Evolutionary conservation across 2,888 invertebrate species (phyloP).

Genomic region (Sesamia inferens): DNA sequence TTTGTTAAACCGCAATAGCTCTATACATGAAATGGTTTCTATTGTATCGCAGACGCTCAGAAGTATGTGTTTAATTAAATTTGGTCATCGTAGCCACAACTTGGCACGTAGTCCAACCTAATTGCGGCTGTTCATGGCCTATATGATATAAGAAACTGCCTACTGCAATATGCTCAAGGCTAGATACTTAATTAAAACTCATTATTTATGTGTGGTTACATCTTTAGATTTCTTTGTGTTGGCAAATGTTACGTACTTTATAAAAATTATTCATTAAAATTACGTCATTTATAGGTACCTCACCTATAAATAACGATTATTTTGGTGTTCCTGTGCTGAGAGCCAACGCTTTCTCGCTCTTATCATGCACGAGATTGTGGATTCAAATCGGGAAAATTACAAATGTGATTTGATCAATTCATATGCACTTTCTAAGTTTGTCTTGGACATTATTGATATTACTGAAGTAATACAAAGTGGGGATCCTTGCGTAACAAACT

Average conservation of each 20-base stretch:
- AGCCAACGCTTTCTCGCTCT: not conserved
- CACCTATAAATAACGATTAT: not conserved
- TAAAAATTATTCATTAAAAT: not conserved
- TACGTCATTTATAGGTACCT: not conserved
- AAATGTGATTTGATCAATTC: not conserved
- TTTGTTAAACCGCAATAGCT: slow-evolving; percentile 46
- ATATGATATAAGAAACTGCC: slow-evolving; percentile 36
- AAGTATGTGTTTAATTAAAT: slow-evolving; percentile 43
- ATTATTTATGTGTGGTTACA: slow-evolving; percentile 24
- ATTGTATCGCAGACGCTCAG: slow-evolving; percentile 37
- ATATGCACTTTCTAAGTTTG: not conserved
- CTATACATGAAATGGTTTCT: slow-evolving; percentile 15
- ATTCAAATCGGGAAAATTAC: not conserved
- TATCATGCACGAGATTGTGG: not conserved
- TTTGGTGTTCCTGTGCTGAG: not conserved
- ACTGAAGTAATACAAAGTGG: too few relatives aligned
- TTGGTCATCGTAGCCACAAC: slow-evolving; percentile 46
- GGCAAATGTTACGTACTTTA: not conserved
- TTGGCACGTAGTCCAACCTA: slow-evolving; percentile 53
- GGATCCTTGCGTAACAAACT: too few relatives aligned
- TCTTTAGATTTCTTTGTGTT: slow-evolving; percentile 18
- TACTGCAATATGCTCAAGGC: slow-evolving; percentile 43
- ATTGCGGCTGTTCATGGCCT: slow-evolving; percentile 30
- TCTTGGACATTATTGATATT: not conserved
- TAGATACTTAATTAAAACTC: slow-evolving; percentile 40